phyloP scores from a whole-genome alignment of 2,113 vertebrate species.

The Rhipidura dahli region DNA sequence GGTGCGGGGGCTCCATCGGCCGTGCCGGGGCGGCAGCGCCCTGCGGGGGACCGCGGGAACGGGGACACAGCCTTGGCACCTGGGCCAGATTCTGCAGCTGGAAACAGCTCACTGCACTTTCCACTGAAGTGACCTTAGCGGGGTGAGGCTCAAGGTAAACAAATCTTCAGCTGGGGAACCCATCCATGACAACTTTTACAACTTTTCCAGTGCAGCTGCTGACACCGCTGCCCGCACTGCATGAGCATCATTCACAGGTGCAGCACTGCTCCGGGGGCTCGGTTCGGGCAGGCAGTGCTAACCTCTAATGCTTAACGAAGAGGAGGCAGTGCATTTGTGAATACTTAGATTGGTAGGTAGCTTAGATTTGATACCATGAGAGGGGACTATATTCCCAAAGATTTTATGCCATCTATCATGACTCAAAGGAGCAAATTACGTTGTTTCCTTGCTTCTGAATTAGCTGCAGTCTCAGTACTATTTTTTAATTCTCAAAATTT shows the following conservation, averaged over 20 bases:
- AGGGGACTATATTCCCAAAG: background rate
- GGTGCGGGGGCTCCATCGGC: background rate
- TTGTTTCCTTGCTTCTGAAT: background rate
- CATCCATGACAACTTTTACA: background rate
- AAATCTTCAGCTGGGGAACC: background rate
- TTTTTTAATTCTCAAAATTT: background rate
- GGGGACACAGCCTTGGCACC: background rate
- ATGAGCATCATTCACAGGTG: background rate
- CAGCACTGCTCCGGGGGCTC: background rate
- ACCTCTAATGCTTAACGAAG: background rate
- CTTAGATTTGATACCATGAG: background rate
- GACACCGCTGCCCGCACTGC: background rate
- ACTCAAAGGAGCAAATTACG: background rate
- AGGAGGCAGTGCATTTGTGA: background rate
- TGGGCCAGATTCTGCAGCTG: background rate
- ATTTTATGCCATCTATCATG: background rate
- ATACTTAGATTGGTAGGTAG: background rate
- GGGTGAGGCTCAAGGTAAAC: background rate
- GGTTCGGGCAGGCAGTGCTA: background rate
- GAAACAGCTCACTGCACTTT: background rate
- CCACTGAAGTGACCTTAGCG: background rate
- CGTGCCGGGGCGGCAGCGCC: background rate
- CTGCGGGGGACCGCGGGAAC: no score
- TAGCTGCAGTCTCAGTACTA: background rate
- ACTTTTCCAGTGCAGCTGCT: background rate